Conservation (phyloP, 2,113 vertebrate genomes). For the Noturus placidus region DNA sequence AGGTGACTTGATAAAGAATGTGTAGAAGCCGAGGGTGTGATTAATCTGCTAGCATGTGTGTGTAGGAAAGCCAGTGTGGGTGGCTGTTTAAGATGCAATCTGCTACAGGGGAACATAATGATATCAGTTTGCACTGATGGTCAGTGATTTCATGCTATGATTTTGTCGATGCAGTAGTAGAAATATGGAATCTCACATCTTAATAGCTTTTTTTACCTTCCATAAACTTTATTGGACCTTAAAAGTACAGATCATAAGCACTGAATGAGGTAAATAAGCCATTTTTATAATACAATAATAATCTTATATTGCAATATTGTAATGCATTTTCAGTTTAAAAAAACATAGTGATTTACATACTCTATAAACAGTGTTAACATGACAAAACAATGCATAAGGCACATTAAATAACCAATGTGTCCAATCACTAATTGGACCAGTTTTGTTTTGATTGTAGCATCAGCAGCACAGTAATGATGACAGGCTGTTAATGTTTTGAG, state of each 20-base stretch:
- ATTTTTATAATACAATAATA: neutral
- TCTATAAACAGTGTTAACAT: neutral
- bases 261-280: neutral
- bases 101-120: constrained; percentile 16
- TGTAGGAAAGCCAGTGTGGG: constrained; percentile 28
- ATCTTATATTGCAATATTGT: too few relatives aligned
- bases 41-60: constrained; percentile 23
- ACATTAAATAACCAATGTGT: neutral
- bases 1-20: neutral
- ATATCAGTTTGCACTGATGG: neutral
- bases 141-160: neutral
- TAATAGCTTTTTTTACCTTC: neutral
- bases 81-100: constrained; percentile 24
- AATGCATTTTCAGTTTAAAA: neutral
- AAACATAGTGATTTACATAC: neutral
- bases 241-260: neutral
- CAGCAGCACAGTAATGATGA: neutral
- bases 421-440: neutral
- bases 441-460: constrained; percentile 12
- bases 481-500: neutral
- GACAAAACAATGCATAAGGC: neutral
- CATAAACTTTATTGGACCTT: neutral
- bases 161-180: neutral
- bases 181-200: neutral
- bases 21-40: neutral